Percentiles rank a stretch among this genome's conserved stretches.
Evolutionary conservation across 2,113 vertebrate genomes (phyloP).

Genomic region (Typhlomys cinereus): DNA sequence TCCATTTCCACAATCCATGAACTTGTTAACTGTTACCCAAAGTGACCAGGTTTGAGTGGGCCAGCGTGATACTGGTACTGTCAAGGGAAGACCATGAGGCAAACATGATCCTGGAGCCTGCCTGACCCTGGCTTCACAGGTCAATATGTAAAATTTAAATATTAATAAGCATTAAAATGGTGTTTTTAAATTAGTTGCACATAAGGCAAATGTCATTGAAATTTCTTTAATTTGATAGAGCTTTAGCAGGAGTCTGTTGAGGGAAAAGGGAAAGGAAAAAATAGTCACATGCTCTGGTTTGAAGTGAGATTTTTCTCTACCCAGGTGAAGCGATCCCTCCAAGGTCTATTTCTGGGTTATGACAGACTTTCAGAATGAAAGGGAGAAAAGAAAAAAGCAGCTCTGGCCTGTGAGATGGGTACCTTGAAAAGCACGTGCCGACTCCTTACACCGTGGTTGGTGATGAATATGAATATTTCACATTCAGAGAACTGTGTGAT

Average conservation of each 20-base stretch:
- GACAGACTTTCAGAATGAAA: conserved; percentile 46
- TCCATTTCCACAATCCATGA: neutral
- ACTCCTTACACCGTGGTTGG: conserved; percentile 74
- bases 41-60: neutral
- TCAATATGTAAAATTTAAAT: neutral
- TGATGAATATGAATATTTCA: conserved; percentile 69
- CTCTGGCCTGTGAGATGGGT: conserved; percentile 34
- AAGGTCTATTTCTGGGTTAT: conserved; percentile 35
- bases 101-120: neutral
- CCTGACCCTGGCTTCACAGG: neutral
- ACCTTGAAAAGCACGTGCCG: conserved; percentile 51
- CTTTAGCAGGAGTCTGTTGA: neutral
- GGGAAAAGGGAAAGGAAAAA: neutral
- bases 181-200: neutral
- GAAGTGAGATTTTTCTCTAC: neutral
- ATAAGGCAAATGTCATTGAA: neutral
- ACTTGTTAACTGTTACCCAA: neutral
- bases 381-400: conserved; percentile 51
- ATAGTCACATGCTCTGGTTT: neutral
- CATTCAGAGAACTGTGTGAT: conserved; percentile 78
- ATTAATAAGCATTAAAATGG: too few species aligned
- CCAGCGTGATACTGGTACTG: neutral
- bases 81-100: neutral
- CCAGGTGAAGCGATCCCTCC: conserved; percentile 58
- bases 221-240: neutral